Percentiles rank a stretch among this genome's conserved stretches.
Evolutionary conservation across 2,888 invertebrate genomes (phyloP).

Genomic region (Crocallis elinguaria): DNA sequence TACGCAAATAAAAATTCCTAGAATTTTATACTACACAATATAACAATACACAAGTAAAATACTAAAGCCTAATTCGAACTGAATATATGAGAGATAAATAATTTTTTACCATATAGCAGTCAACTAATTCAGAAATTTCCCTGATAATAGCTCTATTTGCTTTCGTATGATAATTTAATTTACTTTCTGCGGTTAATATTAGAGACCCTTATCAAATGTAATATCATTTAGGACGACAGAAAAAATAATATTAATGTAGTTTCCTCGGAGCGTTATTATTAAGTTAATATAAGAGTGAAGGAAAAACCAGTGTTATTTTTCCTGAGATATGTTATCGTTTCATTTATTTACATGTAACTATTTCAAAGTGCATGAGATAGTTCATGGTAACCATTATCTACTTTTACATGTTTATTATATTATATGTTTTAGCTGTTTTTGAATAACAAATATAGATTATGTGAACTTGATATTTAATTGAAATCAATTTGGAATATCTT

Average conservation of each 20-base stretch:
- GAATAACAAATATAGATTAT: too few relatives aligned
- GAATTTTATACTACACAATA: too few relatives aligned
- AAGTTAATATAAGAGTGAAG: constrained; percentile 7
- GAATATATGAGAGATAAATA: too few relatives aligned
- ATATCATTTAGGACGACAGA: constrained; percentile 5
- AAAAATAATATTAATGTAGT: neutral
- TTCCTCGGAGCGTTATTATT: constrained; percentile 6
- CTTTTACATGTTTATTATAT: too few relatives aligned
- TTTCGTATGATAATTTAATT: constrained; percentile 2
- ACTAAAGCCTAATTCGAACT: too few relatives aligned
- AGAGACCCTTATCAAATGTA: constrained; percentile 1
- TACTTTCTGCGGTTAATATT: neutral
- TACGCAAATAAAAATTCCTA: too few relatives aligned
- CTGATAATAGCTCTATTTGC: neutral
- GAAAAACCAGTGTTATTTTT: constrained; percentile 20
- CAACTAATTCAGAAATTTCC: neutral
- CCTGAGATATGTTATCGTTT: constrained; percentile 6
- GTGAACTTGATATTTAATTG: too few relatives aligned
- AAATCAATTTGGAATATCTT: too few relatives aligned
- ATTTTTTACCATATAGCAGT: too few relatives aligned
- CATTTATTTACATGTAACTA: constrained; percentile 8
- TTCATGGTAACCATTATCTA: too few relatives aligned
- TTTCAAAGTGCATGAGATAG: constrained; percentile 3
- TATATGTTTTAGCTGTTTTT: too few relatives aligned
- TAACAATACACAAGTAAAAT: too few relatives aligned